A percentile compares a stretch with the other conserved stretches of the same genome.
phyloP scores from a whole-genome alignment of 2,888 invertebrate species.

The Netelia inedita region DNA sequence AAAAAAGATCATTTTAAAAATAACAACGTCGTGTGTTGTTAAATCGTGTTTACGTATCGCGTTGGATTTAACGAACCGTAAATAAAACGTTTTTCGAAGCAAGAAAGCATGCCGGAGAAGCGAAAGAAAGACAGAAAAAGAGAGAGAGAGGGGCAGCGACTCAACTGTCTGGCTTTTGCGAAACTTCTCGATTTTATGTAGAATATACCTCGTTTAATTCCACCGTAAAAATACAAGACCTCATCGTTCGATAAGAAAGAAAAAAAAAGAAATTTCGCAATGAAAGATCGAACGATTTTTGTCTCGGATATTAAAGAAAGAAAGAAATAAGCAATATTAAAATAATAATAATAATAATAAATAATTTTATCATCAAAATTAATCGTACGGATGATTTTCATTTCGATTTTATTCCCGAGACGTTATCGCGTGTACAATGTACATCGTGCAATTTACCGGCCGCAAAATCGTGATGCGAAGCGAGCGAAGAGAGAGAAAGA shows the following conservation, averaged over 20 bases:
- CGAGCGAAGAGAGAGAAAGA: background rate
- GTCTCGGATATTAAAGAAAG: background rate
- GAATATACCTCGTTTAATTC: constrained; percentile 12
- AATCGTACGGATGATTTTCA: too few relatives aligned
- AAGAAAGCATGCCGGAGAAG: constrained; percentile 42
- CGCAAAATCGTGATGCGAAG: background rate
- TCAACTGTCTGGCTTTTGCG: constrained; percentile 7
- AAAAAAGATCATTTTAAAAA: too few relatives aligned
- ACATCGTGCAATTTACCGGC: too few relatives aligned
- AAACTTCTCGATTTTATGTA: constrained; percentile 8
- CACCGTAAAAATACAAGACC: constrained; percentile 23
- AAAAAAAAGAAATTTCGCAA: background rate
- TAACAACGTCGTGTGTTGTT: constrained; percentile 10
- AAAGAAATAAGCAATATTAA: background rate
- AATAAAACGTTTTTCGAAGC: constrained; percentile 38
- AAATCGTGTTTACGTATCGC: constrained; percentile 50
- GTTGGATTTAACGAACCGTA: constrained; percentile 48
- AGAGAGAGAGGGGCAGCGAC: background rate
- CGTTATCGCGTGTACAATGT: too few relatives aligned
- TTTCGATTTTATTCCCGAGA: too few relatives aligned
- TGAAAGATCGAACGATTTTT: too few relatives aligned
- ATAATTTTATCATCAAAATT: too few relatives aligned
- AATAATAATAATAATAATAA: too few relatives aligned
- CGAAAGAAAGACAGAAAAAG: background rate
- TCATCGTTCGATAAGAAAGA: background rate